Evolutionary conservation across 2,888 invertebrate species (phyloP).

Genomic region (Penaeus monodon): DNA sequence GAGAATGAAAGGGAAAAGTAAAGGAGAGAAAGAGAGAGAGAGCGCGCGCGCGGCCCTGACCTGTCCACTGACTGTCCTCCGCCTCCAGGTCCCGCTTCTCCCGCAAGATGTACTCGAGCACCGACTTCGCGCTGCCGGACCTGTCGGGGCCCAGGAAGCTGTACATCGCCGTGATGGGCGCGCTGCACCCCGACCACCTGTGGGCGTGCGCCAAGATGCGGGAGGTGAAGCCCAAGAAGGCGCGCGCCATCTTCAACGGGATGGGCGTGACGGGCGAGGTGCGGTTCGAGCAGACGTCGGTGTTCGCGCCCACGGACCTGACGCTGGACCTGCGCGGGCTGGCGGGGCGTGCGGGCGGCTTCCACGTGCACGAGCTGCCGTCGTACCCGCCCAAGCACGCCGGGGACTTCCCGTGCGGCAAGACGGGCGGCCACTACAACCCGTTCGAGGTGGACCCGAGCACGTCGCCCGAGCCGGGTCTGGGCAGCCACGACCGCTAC

Average conservation of each 20-base stretch:
- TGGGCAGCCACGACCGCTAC: slow-evolving; percentile 90
- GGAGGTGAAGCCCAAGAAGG: slow-evolving; percentile 66
- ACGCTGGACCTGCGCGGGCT: slow-evolving; percentile 75
- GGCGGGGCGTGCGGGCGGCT: slow-evolving; percentile 68
- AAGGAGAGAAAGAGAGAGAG: not conserved
- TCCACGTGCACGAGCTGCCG: slow-evolving; percentile 71
- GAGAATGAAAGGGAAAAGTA: not conserved
- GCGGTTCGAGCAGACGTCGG: slow-evolving; percentile 82
- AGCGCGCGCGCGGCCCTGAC: too few species aligned
- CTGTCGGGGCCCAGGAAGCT: slow-evolving; percentile 73
- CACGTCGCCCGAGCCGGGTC: slow-evolving; percentile 71
- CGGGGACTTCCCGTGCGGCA: slow-evolving; percentile 64
- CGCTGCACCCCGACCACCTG: slow-evolving; percentile 81
- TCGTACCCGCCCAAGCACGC: slow-evolving; percentile 67
- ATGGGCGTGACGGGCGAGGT: slow-evolving; percentile 85
- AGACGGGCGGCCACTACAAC: slow-evolving; percentile 82
- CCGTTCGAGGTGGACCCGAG: slow-evolving; percentile 74
- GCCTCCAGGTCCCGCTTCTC: slow-evolving; percentile 66
- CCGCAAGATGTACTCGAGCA: slow-evolving; percentile 78
- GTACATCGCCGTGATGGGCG: slow-evolving; percentile 86
- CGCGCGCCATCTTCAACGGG: slow-evolving; percentile 68
- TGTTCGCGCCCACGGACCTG: slow-evolving; percentile 86
- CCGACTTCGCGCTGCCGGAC: slow-evolving; percentile 78
- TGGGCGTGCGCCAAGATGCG: slow-evolving; percentile 85
- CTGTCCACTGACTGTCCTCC: not conserved